Base-by-base conservation (phyloP, 2,888 invertebrate genomes). In the Drosophila eohydei region DNA sequence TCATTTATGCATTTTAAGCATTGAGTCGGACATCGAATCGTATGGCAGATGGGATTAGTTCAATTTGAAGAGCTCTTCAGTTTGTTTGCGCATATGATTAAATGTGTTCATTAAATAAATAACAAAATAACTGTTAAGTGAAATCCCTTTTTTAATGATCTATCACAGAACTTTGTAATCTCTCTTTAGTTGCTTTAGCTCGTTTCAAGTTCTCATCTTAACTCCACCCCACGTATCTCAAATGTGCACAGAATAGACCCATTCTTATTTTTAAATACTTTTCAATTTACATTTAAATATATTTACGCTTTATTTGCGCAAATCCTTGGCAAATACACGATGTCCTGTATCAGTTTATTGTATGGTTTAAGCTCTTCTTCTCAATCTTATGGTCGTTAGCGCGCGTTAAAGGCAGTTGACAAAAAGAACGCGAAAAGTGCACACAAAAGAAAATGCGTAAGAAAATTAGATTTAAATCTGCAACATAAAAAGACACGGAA, bases 191-290 rank as follows among this genome's bases (percentile, higher is more conserved):
- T 41, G 7, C n/a, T 2, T 54, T 30, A 8, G 30, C 12, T 30
- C 30, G 26, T 54, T 40, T n/a, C 5, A 12, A 4, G 38, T 40
- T 32, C 40, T 9, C 36, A 34, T 12, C 43, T n/a, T 9, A 28
- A 14, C 21, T 12, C 14, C 58, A 52, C n/a, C 58, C 52, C 14
- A 28, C 48, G 11, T 12, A 32, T 55, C 66, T 67, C 77, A 74
- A 70, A n/a, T 78, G 78, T 78, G 81, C 81, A 74, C 78, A 70
- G 55, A 62, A 55, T 26, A 56, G 48, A 40, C 12, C 6, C 16
- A 54, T 59, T 2, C 14, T 30, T 14, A 2, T 8, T 36, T 28
- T 30, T 8, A 3, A 7, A 28, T 7, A 12, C 32, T 48, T 62
- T 52, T 50, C 21, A 43, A 41, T 46, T 66, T 70, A 54, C 38